Evolutionary conservation across 2,888 invertebrate genomes (phyloP).

Genomic region (Hyppa rectilinea): DNA sequence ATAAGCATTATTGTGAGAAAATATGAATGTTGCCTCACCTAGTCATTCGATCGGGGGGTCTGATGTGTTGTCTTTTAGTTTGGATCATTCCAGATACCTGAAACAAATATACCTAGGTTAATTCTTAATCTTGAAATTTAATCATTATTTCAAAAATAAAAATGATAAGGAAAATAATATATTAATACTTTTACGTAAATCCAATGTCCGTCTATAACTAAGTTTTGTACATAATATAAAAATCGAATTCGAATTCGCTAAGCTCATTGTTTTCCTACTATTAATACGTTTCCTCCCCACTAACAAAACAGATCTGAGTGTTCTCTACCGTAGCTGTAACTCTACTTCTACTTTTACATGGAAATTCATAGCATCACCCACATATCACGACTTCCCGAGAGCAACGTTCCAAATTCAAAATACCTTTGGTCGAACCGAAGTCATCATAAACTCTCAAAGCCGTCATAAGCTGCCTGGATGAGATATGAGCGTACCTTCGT

Average conservation of each 20-base stretch:
- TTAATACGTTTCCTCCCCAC: background rate
- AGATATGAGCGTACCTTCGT: constrained; percentile 44
- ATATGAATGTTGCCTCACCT: constrained; percentile 74
- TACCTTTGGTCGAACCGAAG: constrained; percentile 15
- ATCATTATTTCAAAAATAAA: background rate
- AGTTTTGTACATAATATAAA: background rate
- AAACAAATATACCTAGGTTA: constrained; percentile 70
- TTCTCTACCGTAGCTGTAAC: background rate
- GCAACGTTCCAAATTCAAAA: constrained; percentile 23
- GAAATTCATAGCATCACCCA: background rate
- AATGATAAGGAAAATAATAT: background rate
- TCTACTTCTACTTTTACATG: background rate
- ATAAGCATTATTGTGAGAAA: constrained; percentile 46
- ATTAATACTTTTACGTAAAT: background rate
- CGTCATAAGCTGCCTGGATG: constrained; percentile 38
- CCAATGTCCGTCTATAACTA: background rate
- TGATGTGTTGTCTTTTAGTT: constrained; percentile 78
- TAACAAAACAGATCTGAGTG: background rate
- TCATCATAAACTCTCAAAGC: constrained; percentile 45
- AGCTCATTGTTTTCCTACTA: background rate
- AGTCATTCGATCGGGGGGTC: constrained; percentile 86
- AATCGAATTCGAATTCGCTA: background rate
- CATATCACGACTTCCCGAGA: constrained; percentile 5
- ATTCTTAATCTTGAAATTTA: background rate
- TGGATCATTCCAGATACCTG: constrained; percentile 88